Evolutionary conservation across 2,888 invertebrate species (phyloP).

Genomic region (Aelia acuminata): DNA sequence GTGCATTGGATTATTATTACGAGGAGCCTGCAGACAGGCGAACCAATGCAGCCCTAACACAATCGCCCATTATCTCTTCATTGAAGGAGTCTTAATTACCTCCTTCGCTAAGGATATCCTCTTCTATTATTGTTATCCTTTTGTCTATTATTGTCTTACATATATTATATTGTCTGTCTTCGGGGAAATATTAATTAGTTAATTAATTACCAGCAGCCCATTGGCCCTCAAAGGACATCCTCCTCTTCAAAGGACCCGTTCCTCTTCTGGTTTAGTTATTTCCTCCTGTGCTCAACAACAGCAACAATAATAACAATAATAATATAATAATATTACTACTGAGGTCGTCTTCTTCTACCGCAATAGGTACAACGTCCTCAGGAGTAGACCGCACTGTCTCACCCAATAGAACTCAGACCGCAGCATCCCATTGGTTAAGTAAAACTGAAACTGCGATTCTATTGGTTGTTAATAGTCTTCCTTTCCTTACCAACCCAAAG

Average conservation of each 20-base stretch:
- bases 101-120: background rate
- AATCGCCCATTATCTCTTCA: background rate
- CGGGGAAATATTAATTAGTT: slow-evolving; percentile 32
- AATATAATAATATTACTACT: too few species aligned
- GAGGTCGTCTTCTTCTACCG: too few species aligned
- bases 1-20: background rate
- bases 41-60: background rate
- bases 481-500: too few species aligned
- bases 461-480: background rate
- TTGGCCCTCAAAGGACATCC: background rate
- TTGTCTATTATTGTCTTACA: background rate
- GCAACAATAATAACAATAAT: too few species aligned
- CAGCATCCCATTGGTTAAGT: background rate
- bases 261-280: background rate
- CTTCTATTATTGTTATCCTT: too few species aligned
- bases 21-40: background rate
- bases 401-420: background rate
- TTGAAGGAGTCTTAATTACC: slow-evolving; percentile 11
- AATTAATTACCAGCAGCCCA: background rate
- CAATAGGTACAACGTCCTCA: background rate
- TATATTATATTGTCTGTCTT: background rate
- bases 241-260: background rate
- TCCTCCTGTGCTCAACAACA: too few species aligned
- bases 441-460: background rate
- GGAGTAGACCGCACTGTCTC: background rate